These are phyloP conservation scores for Aldabrachelys gigantea DNA, from an alignment of 2,113 vertebrate species.

Conservation along the genomic window DNA sequence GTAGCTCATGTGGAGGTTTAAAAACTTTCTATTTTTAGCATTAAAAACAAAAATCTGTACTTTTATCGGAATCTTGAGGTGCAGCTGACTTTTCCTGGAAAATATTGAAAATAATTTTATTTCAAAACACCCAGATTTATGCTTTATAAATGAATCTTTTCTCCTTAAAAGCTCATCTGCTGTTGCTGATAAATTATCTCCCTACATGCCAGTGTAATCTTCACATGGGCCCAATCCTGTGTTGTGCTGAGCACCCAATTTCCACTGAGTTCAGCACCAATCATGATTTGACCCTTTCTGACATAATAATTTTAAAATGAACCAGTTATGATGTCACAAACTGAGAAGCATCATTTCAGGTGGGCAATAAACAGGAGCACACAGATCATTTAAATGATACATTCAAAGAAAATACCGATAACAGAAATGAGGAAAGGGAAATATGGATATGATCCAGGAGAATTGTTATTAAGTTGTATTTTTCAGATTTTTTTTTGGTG, in stretches of 20 bases:
- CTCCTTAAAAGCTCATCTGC: constrained; percentile 5
- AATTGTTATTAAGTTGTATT: constrained; percentile 17
- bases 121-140: constrained; percentile 49
- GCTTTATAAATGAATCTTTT: constrained; percentile 31
- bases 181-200: constrained; percentile 45
- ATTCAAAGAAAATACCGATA: constrained; percentile 9
- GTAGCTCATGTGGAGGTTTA: neutral
- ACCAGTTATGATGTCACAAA: neutral
- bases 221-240: neutral
- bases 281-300: constrained; percentile 18
- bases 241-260: neutral
- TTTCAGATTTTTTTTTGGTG: constrained; percentile 11
- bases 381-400: neutral
- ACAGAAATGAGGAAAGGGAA: neutral
- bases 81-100: constrained; percentile 30
- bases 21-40: constrained; percentile 43
- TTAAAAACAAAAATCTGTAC: constrained; percentile 16
- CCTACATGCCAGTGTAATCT: neutral
- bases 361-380: neutral
- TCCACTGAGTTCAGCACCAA: neutral
- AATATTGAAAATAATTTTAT: constrained; percentile 58
- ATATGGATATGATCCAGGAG: neutral
- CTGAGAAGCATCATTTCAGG: neutral
- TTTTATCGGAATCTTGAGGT: constrained; percentile 20
- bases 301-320: neutral